These are phyloP conservation scores for Pantherophis guttatus DNA, from an alignment of 2,113 vertebrate genomes.

Conservation along the genomic window DNA sequence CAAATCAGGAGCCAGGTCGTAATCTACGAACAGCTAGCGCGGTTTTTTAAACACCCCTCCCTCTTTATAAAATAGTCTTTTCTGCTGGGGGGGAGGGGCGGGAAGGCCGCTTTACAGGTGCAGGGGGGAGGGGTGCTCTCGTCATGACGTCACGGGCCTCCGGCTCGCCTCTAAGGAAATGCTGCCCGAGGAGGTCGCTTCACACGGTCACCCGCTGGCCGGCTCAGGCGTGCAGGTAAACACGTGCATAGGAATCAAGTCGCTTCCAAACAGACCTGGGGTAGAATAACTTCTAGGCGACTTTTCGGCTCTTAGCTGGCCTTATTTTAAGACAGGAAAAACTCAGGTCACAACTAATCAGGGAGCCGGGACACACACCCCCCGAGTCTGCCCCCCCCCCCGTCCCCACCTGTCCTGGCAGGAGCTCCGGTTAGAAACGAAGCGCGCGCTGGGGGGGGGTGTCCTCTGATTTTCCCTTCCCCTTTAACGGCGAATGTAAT, in stretches of 20 bases:
- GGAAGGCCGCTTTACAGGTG: background rate
- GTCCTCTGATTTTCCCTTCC: background rate
- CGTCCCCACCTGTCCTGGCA: background rate
- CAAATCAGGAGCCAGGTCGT: background rate
- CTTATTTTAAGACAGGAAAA: background rate
- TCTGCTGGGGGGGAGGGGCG: background rate
- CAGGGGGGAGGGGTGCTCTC: background rate
- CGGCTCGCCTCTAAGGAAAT: background rate
- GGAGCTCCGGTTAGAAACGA: background rate
- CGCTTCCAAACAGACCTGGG: background rate
- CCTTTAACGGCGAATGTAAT: background rate
- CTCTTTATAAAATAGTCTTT: background rate
- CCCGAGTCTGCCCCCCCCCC: background rate
- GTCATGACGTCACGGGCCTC: no score
- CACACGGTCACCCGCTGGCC: background rate
- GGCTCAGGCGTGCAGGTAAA: background rate
- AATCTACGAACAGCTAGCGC: background rate
- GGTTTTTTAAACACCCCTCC: no score
- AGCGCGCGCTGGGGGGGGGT: background rate
- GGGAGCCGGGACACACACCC: background rate
- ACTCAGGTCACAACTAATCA: background rate
- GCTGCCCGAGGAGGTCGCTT: background rate
- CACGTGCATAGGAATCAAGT: background rate
- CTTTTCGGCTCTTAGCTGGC: constrained; percentile 23
- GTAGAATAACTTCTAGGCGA: background rate